Evolutionary conservation across 23 tunicate species (phyloP), one percentile per base, ranked within the genome.

Genomic region (Trididemnum nubilum): DNA sequence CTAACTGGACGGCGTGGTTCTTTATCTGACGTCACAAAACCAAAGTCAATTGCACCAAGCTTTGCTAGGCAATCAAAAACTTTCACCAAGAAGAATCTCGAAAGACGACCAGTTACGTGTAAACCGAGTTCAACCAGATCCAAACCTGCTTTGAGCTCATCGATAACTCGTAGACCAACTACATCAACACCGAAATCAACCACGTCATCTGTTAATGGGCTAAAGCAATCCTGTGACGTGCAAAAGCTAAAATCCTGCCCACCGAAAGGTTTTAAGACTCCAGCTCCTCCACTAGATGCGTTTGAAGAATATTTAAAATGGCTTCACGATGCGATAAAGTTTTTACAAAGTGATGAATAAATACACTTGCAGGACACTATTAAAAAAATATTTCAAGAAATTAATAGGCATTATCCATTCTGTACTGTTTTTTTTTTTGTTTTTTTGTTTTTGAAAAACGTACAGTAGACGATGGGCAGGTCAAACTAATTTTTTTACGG

Each of bases 301-400:
- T 83, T 83, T 63, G 24, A 21, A 32, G 52, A 1, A 2, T 83
- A 37, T 37, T 21, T n/a, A 1, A 60, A 73, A 0, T 83, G 87
- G 87, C 81, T 83, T 21, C 32, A 24, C 15, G 60, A 83, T 36
- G 87, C 36, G 7, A 83, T 83, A 9, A 58, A 32, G n/a, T 73
- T 59, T 83, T 58, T 83, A 73, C 54, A 52, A 77, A 49, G 33
- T 15, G 67, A 61, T 5, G 70, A 63, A 63, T 63, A 24, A 63
- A 23, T n/a, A n/a, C n/a, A n/a, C n/a, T n/a, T n/a, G n/a, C n/a
- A n/a, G n/a, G n/a, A n/a, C n/a, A n/a, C n/a, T n/a, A n/a, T n/a
- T n/a, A n/a, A n/a, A n/a, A n/a, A n/a, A n/a, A n/a, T n/a, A n/a
- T n/a, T n/a, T n/a, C n/a, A n/a, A n/a, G n/a, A n/a, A n/a, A n/a